Percentiles rank a stretch among this genome's conserved stretches.
Conservation (phyloP, 2,888 invertebrate species). For the Bembecia ichneumoniformis region DNA sequence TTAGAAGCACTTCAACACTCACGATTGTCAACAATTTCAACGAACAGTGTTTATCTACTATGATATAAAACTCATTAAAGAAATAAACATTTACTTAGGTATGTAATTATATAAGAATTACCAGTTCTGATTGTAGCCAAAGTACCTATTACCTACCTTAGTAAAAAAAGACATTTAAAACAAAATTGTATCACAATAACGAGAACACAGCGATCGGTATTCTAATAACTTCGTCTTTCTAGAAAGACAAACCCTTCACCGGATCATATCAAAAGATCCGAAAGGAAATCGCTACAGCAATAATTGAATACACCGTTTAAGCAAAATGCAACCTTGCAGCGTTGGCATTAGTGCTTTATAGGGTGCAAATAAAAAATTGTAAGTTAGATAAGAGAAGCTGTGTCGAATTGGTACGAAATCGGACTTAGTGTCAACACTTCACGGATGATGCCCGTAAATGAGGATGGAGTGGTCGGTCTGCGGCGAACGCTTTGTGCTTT, state of each 20-base stretch:
- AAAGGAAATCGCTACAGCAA: slow-evolving; percentile 5
- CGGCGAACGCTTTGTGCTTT: slow-evolving; percentile 37
- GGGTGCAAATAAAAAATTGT: slow-evolving; percentile 18
- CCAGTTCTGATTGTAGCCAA: too few relatives aligned
- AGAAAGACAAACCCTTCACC: background rate
- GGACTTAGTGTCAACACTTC: slow-evolving; percentile 68
- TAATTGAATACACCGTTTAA: slow-evolving; percentile 1
- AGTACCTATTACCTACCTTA: too few relatives aligned
- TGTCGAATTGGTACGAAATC: slow-evolving; percentile 57
- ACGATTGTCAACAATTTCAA: too few relatives aligned
- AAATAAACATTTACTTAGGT: too few relatives aligned
- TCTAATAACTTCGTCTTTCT: slow-evolving; percentile 16
- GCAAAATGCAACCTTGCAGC: slow-evolving; percentile 20
- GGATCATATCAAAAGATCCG: slow-evolving; percentile 39
- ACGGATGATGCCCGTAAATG: slow-evolving; percentile 41
- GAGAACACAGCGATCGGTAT: background rate
- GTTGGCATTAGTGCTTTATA: slow-evolving; percentile 7
- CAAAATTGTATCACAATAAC: background rate
- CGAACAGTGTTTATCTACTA: too few relatives aligned
- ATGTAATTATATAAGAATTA: too few relatives aligned
- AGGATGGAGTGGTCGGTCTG: slow-evolving; percentile 25
- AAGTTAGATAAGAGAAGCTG: slow-evolving; percentile 46
- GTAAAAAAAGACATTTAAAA: background rate
- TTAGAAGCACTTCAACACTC: background rate
- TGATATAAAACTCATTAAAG: too few relatives aligned